Evolutionary conservation across 2,888 invertebrate species (phyloP), one percentile per base, ranked within the genome.

Genomic region (Oegoconia quadripuncta): DNA sequence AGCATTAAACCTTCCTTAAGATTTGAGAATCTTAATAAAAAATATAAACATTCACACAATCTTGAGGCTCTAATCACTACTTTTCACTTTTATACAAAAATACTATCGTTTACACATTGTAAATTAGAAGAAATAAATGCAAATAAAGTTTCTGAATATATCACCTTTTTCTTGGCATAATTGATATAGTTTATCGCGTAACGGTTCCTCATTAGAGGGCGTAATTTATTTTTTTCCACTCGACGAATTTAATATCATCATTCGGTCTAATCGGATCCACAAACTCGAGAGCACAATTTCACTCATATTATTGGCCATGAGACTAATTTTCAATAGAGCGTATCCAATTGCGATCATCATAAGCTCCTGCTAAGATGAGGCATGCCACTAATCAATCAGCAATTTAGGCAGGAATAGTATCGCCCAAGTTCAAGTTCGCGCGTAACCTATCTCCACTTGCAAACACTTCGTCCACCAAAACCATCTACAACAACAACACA

Each of bases 291-390:
- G 55, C 50, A 55, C 64, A 70, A 74, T 78, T 76, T 82, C 76
- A 78, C 74, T 76, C 78, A 80, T 79, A 59, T 65, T 74, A 66
- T 64, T 65, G 66, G 74, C 78, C 81, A 78, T 77, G 64, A 64
- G 62, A 68, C 58, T 64, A 64, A 77, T 73, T 69, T 64, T 55
- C 66, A 77, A 76, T 75, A 66, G 64, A 68, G 68, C 80, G 74
- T 67, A 64, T 73, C 81, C 79, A 84, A 86, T 84, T 75, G 77
- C 59, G 59, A 72, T 66, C 84, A 84, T 84, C 70, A 79, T 84
- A 76, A 77, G 67, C 62, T 70, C 74, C 72, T 64, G 73, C 66
- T 63, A 52, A 65, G 60, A 72, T 55, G 55, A 58, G 55, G 61
- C 78, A 81, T 76, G 68, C 74, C 83, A 84, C 82, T 74, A 72